These are phyloP conservation scores for Glossosoma conforme DNA, from an alignment of 1,140 invertebrate genomes.

Conservation along the genomic window DNA sequence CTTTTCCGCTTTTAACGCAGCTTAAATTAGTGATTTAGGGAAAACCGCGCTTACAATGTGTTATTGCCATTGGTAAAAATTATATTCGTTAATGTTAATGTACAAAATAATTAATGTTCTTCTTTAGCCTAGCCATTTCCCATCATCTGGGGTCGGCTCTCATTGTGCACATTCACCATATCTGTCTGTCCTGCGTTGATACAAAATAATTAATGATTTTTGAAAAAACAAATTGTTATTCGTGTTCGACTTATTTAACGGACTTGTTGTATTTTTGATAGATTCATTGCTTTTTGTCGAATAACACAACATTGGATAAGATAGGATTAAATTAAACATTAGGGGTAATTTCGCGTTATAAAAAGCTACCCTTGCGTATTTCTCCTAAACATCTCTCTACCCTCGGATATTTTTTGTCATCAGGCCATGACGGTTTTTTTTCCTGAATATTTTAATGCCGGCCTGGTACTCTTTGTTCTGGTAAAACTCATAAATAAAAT, in stretches of 20 bases:
- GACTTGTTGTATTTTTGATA: constrained; percentile 25
- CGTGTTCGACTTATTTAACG: constrained; percentile 2
- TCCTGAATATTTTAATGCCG: constrained; percentile 16
- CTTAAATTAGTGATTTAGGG: no score
- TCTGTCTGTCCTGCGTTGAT: no score
- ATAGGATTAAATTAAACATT: constrained; percentile 33
- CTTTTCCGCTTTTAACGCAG: no score
- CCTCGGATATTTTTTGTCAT: constrained; percentile 13
- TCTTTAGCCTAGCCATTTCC: no score
- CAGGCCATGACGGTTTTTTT: constrained; percentile 7
- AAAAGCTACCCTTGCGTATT: constrained; percentile 24
- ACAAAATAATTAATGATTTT: no score
- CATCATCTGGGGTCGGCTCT: no score
- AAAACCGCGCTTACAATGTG: no score
- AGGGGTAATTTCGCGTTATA: constrained; percentile 28
- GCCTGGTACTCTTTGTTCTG: constrained; percentile 8
- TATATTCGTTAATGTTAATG: no score
- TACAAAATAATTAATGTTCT: no score
- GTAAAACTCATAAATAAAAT: constrained; percentile 22
- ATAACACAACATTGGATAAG: constrained; percentile 32
- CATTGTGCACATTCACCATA: no score
- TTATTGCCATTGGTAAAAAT: no score
- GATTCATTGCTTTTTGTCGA: constrained; percentile 32
- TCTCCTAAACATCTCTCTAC: constrained; percentile 2
- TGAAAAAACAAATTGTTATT: not conserved